Conservation (phyloP, 2,113 vertebrate genomes). For the Hepsetus odoe region DNA sequence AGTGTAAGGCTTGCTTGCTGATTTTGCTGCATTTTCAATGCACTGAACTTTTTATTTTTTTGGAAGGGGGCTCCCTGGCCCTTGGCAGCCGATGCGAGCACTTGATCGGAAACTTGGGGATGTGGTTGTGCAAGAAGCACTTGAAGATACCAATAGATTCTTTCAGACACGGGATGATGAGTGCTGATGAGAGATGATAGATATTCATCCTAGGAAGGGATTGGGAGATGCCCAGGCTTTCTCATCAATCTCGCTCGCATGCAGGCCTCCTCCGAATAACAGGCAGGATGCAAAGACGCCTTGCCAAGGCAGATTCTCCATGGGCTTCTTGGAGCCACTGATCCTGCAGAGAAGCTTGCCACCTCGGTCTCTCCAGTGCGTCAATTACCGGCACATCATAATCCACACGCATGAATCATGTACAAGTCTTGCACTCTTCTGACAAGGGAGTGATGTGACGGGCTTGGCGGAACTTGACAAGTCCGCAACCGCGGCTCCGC, state of each 20-base stretch:
- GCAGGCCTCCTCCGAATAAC: neutral
- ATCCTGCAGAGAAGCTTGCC: conserved; percentile 9
- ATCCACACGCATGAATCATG: conserved; percentile 38
- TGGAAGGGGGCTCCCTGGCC: neutral
- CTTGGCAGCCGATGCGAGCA: conserved; percentile 6
- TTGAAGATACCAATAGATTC: neutral
- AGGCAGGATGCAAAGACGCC: neutral
- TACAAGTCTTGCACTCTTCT: conserved; percentile 22
- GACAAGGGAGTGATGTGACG: conserved; percentile 37
- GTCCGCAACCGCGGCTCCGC: conserved; percentile 17
- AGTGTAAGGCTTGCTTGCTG: conserved; percentile 36
- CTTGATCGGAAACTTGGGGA: neutral
- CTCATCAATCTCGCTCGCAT: neutral
- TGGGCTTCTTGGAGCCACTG: conserved; percentile 6
- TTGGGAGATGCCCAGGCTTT: conserved; percentile 35
- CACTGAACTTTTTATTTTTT: neutral
- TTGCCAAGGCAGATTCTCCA: conserved; percentile 18
- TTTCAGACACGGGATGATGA: conserved; percentile 11
- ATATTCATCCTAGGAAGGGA: conserved; percentile 36
- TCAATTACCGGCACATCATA: conserved; percentile 47
- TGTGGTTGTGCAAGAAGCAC: neutral
- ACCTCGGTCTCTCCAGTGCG: conserved; percentile 25
- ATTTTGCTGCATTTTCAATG: conserved; percentile 27
- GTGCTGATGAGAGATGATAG: conserved; percentile 39
- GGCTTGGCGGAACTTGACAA: conserved; percentile 40